phyloP scores from a whole-genome alignment of 2,888 invertebrate species.

The Meghimatium bilineatum region DNA sequence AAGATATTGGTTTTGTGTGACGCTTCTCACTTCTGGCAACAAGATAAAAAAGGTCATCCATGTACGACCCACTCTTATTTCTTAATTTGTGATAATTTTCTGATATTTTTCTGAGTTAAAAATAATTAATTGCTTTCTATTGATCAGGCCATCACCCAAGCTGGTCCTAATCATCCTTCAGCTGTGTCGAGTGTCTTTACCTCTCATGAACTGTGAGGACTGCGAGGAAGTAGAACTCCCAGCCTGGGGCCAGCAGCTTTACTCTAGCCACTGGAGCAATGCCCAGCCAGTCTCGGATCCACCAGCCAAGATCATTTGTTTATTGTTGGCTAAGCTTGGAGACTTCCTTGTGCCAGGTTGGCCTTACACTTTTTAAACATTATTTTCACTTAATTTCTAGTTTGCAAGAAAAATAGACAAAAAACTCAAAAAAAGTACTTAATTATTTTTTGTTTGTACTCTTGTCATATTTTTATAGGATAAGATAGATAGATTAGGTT shows the following conservation, averaged over 20 bases:
- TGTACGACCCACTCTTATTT: too few relatives aligned
- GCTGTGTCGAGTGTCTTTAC: slow-evolving; percentile 76
- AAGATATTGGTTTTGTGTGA: too few relatives aligned
- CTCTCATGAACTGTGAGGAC: slow-evolving; percentile 73
- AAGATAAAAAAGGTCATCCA: too few relatives aligned
- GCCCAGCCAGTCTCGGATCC: slow-evolving; percentile 70
- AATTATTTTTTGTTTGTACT: too few relatives aligned
- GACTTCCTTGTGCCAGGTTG: slow-evolving; percentile 77
- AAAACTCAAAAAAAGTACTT: too few relatives aligned
- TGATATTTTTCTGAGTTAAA: too few relatives aligned
- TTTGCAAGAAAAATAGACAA: too few relatives aligned
- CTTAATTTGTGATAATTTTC: too few relatives aligned
- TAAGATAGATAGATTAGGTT: too few relatives aligned
- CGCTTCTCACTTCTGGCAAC: too few relatives aligned
- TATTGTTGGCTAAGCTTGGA: slow-evolving; percentile 76
- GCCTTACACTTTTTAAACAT: not conserved
- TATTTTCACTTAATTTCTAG: too few relatives aligned
- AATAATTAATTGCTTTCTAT: not conserved
- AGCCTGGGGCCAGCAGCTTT: slow-evolving; percentile 70
- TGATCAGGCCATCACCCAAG: slow-evolving; percentile 75
- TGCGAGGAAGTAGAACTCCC: slow-evolving; percentile 75
- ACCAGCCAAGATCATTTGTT: slow-evolving; percentile 74
- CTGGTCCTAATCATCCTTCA: slow-evolving; percentile 76
- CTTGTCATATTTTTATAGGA: too few relatives aligned
- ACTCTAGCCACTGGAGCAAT: slow-evolving; percentile 63